A percentile compares a stretch with the other conserved stretches of the same genome.
Evolutionary conservation across 1,140 invertebrate genomes (phyloP).

Genomic region (Drosophila bocki): DNA sequence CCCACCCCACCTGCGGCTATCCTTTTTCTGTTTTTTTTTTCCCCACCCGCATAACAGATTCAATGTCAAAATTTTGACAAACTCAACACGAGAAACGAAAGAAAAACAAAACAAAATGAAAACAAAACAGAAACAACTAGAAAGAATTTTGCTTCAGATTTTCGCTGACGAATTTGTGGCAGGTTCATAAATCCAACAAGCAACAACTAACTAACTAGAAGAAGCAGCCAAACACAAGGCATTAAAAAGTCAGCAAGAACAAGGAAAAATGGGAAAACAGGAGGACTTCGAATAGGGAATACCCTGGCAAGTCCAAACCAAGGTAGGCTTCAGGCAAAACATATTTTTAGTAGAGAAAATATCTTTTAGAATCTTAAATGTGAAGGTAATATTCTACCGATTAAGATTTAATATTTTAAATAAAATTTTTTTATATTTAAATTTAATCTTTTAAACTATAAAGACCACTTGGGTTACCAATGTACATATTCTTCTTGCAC

Average conservation of each 20-base stretch:
- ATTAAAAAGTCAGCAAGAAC: conserved; percentile 42
- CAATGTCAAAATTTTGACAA: conserved; percentile 66
- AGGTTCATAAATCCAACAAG: conserved; percentile 58
- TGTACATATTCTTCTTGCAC: too few relatives aligned
- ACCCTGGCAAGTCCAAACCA: background rate
- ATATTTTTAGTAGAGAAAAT: background rate
- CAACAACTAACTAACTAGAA: conserved; percentile 47
- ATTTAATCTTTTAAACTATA: too few relatives aligned
- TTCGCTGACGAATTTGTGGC: conserved; percentile 64
- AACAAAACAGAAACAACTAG: conserved; percentile 8
- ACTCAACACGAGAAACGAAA: conserved; percentile 13
- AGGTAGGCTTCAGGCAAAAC: rapidly evolving
- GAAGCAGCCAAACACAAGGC: conserved; percentile 27
- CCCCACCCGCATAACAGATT: conserved; percentile 29
- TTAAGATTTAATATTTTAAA: too few relatives aligned
- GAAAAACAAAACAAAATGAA: conserved; percentile 13
- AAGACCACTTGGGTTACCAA: too few relatives aligned
- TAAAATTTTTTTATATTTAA: too few relatives aligned
- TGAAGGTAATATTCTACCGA: too few relatives aligned
- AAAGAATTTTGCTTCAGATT: conserved; percentile 17
- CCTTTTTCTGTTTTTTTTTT: background rate
- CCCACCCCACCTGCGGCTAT: conserved; percentile 9
- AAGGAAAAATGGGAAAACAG: background rate
- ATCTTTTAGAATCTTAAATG: too few relatives aligned
- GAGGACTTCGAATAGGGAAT: background rate